phyloP scores from a whole-genome alignment of 1,140 invertebrate genomes.

The Scaptomyza graminum region DNA sequence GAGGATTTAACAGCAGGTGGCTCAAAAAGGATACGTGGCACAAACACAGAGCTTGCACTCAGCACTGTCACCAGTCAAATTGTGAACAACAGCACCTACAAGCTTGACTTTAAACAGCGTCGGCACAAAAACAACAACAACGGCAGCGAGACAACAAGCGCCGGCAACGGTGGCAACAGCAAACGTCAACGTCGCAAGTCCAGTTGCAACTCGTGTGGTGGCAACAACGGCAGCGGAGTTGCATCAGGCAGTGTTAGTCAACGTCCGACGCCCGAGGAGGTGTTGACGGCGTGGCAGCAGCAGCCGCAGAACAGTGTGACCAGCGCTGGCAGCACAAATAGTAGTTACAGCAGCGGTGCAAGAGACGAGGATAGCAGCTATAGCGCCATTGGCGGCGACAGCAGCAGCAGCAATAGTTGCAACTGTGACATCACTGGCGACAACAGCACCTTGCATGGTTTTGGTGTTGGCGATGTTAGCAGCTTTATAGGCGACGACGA shows the following conservation, averaged over 20 bases:
- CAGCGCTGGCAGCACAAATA: conserved; percentile 72
- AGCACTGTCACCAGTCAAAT: conserved; percentile 72
- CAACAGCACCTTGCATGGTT: conserved; percentile 73
- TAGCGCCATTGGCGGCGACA: conserved; percentile 68
- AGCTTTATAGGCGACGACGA: conserved; percentile 74
- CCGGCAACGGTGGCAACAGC: conserved; percentile 36
- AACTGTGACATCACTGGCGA: conserved; percentile 81
- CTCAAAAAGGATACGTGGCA: conserved; percentile 46
- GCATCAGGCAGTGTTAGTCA: conserved; percentile 24
- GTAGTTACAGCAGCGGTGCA: conserved; percentile 65
- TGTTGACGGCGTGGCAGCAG: conserved; percentile 56
- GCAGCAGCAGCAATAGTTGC: conserved; percentile 80
- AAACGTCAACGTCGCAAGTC: conserved; percentile 62
- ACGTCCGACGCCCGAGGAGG: conserved; percentile 64
- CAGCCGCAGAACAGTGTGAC: conserved; percentile 72
- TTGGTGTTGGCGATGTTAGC: conserved; percentile 73
- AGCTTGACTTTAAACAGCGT: conserved; percentile 70
- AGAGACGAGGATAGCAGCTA: conserved; percentile 70
- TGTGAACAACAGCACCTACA: conserved; percentile 68
- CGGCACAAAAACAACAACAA: conserved; percentile 69
- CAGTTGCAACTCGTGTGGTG: conserved; percentile 66
- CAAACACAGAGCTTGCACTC: conserved; percentile 65
- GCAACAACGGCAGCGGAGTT: conserved; percentile 13
- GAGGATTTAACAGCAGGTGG: conserved; percentile 33
- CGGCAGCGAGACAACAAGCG: conserved; percentile 21